phyloP scores from a whole-genome alignment of 2,888 invertebrate species.

The Hirtodrosophila cameraria region DNA sequence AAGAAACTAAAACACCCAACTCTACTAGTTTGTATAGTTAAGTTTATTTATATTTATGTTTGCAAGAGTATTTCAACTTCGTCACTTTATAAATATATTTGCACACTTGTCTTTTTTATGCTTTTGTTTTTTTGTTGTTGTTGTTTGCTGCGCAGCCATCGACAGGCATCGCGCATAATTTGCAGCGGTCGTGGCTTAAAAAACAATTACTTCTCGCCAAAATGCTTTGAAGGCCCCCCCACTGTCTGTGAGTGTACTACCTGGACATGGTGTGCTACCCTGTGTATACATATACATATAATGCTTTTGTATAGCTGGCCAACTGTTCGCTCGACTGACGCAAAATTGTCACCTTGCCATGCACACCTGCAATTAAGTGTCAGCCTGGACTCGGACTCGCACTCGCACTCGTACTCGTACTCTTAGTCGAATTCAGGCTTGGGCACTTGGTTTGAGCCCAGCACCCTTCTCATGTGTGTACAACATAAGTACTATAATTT shows the following conservation, averaged over 20 bases:
- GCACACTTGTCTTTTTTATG: slow-evolving; percentile 12
- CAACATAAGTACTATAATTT: slow-evolving; percentile 13
- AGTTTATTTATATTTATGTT: too few relatives aligned
- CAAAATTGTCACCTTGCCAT: slow-evolving; percentile 79
- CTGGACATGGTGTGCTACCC: slow-evolving; percentile 21
- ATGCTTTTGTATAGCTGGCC: slow-evolving; percentile 7
- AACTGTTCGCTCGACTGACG: slow-evolving; percentile 72
- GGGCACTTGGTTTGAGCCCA: slow-evolving; percentile 13
- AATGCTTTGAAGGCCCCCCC: slow-evolving; percentile 25
- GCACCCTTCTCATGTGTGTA: not conserved
- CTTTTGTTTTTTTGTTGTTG: slow-evolving; percentile 36
- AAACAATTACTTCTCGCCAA: slow-evolving; percentile 63
- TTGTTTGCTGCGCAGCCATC: slow-evolving; percentile 39
- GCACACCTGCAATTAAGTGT: slow-evolving; percentile 74
- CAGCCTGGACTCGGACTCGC: too few relatives aligned
- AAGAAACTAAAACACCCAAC: too few relatives aligned
- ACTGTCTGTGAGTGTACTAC: not conserved
- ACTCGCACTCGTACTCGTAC: too few relatives aligned
- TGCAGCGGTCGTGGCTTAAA: slow-evolving; percentile 52
- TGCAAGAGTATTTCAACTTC: slow-evolving; percentile 19
- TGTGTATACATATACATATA: too few relatives aligned
- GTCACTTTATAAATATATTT: not conserved
- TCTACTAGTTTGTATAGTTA: too few relatives aligned
- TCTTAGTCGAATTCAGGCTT: too few relatives aligned
- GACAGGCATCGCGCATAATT: slow-evolving; percentile 55